Percentiles rank a stretch among this genome's conserved stretches.
Conservation (phyloP, 2,113 vertebrate genomes). For the Platichthys stellatus region DNA sequence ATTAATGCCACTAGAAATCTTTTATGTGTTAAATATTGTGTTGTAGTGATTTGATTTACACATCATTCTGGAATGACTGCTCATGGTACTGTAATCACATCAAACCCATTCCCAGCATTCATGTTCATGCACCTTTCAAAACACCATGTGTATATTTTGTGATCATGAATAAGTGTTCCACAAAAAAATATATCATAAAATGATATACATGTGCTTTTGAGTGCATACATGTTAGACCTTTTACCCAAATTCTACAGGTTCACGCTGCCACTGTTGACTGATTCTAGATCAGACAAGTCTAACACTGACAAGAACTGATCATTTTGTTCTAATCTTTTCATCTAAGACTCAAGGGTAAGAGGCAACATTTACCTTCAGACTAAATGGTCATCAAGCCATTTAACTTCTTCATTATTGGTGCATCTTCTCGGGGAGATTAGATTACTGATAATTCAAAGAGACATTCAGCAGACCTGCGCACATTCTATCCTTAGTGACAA, state of each 20-base stretch:
- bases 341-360: not conserved
- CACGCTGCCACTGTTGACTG: conserved; percentile 9
- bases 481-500: conserved; percentile 15
- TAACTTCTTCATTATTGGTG: conserved; percentile 47
- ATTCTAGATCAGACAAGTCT: not conserved
- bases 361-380: conserved; percentile 31
- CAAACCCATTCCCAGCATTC: conserved; percentile 78
- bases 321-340: not conserved
- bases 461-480: conserved; percentile 15
- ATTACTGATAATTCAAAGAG: conserved; percentile 36
- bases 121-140: conserved; percentile 73
- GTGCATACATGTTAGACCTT: conserved; percentile 11
- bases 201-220: conserved; percentile 6
- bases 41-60: conserved; percentile 45
- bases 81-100: conserved; percentile 64
- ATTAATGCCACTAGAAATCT: conserved; percentile 29
- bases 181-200: not conserved
- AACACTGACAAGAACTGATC: not conserved
- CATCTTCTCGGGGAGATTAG: conserved; percentile 49
- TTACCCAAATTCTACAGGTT: conserved; percentile 13
- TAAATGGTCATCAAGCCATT: conserved; percentile 33
- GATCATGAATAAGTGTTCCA: conserved; percentile 46
- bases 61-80: conserved; percentile 67
- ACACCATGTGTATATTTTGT: conserved; percentile 60
- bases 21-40: conserved; percentile 41